Evolutionary conservation across 2,797 vertebrate genomes (phyloP), one percentile per base, ranked within the genome.

Genomic region (Lepidocolaptes lacrymiger): DNA sequence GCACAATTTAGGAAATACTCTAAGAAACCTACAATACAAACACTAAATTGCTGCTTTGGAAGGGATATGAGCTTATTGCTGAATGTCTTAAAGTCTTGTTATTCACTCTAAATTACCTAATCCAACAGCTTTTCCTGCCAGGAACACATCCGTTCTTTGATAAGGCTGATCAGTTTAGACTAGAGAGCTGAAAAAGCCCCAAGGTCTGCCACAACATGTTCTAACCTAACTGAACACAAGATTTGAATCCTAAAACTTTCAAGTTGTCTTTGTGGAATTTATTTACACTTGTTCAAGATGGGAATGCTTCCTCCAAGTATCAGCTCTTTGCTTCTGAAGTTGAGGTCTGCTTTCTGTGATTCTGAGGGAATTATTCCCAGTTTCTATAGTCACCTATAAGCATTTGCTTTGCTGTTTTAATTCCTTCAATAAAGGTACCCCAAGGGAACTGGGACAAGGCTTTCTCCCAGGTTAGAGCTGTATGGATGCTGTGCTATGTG

Each of bases 121-220:
- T 17, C 18, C 43, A 66, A 41, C 19, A 59, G 12, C 26, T 77
- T 34, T 79, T n/a, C 51, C 39, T 82, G 39, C n/a, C 21, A 79
- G 41, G 5, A 61, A 26, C 37, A 62, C 10, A 21, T 26, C 24
- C 37, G 13, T 16, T 78, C 71, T 54, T 90, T 43, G 20, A 19
- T 8, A 68, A 72, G 7, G 21, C 21, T 61, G 26, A 63, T 34
- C 32, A 54, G 51, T 43, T 46, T 46, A 46, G 10, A 76, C 51
- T 5, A 32, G 24, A 61, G 58, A 69, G 61, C 28, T 78, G 59
- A 39, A 77, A 80, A 2, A 59, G 8, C 17, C 32, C 36, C 14
- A 1, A 66, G 69, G 24, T 43, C 49, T 52, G 12, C 36, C 28
- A 46, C 0, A 0, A 24, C 18, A 63, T 7, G 27, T n/a, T 59